These are phyloP conservation scores for Neria commutata DNA, from an alignment of 2,888 invertebrate genomes.

Conservation along the genomic window DNA sequence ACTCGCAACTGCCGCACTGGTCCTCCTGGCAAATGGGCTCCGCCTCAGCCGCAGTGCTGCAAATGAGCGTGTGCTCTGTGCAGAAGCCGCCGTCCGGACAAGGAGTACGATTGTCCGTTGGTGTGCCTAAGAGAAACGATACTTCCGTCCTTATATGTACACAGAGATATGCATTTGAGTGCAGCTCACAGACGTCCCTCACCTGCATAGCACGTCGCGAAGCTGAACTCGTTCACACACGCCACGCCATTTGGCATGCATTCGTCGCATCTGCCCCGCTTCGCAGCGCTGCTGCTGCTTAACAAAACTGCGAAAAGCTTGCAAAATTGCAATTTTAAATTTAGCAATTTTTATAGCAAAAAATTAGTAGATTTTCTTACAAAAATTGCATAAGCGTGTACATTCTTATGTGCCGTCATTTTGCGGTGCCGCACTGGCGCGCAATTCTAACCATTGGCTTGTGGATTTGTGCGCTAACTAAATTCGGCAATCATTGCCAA, in stretches of 20 bases:
- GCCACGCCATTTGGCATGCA: conserved; percentile 34
- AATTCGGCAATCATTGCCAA: too few species aligned
- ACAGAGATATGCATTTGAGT: too few species aligned
- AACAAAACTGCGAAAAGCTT: background rate
- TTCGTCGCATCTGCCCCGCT: conserved; percentile 24
- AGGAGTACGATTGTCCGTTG: conserved; percentile 5
- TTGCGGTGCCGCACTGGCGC: too few species aligned
- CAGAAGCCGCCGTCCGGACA: conserved; percentile 35
- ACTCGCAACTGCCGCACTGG: conserved; percentile 30
- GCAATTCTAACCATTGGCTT: too few species aligned
- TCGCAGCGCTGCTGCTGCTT: too few species aligned
- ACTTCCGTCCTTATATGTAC: too few species aligned
- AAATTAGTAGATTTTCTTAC: too few species aligned
- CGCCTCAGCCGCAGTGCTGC: conserved; percentile 21
- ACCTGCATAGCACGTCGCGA: conserved; percentile 30
- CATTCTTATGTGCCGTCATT: too few species aligned
- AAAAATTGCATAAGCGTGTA: too few species aligned
- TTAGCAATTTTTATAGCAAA: too few species aligned
- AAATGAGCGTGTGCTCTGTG: conserved; percentile 30
- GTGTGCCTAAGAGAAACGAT: conserved; percentile 8
- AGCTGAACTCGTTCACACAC: conserved; percentile 34
- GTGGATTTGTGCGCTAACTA: too few species aligned
- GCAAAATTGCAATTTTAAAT: too few species aligned
- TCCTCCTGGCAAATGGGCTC: conserved; percentile 30
- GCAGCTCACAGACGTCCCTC: background rate